Evolutionary conservation across 2,888 invertebrate genomes (phyloP).

Genomic region (Elmis aenea): DNA sequence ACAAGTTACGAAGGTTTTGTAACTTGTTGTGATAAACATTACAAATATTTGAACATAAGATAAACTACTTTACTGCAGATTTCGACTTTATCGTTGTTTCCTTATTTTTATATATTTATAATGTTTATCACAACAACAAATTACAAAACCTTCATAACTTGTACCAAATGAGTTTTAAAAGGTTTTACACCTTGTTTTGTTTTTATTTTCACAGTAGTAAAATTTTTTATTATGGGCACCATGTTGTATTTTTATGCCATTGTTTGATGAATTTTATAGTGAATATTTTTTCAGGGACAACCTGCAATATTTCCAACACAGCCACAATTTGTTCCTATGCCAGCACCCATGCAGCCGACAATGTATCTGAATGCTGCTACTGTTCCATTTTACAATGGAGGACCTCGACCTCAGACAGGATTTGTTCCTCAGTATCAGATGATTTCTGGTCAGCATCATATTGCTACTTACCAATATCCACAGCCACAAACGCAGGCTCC

Average conservation of each 20-base stretch:
- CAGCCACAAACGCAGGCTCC: constrained; percentile 13
- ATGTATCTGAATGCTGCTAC: constrained; percentile 12
- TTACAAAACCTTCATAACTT: too few species aligned
- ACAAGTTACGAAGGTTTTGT: too few species aligned
- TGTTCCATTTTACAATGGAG: constrained; percentile 9
- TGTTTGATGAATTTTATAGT: too few species aligned
- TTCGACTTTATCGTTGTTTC: too few species aligned
- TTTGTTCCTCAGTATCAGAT: constrained; percentile 12
- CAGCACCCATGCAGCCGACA: constrained; percentile 17
- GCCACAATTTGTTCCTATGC: constrained; percentile 19
- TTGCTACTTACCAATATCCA: constrained; percentile 4
- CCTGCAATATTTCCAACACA: constrained; percentile 21
- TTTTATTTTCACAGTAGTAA: constrained; percentile 4
- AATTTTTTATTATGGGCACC: too few species aligned
- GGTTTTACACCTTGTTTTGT: constrained; percentile 3
- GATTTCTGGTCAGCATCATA: constrained; percentile 11
- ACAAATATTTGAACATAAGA: too few species aligned
- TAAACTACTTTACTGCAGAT: too few species aligned
- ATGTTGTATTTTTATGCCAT: too few species aligned
- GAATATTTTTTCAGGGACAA: constrained; percentile 17
- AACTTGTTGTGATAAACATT: too few species aligned
- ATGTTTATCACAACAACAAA: too few species aligned
- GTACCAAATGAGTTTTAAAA: too few species aligned
- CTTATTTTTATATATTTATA: too few species aligned
- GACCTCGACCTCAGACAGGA: constrained; percentile 9